Percentiles rank a stretch among this genome's conserved stretches.
These are phyloP conservation scores for Nymphalis io DNA, from an alignment of 1,140 invertebrate species.

Conservation along the genomic window DNA sequence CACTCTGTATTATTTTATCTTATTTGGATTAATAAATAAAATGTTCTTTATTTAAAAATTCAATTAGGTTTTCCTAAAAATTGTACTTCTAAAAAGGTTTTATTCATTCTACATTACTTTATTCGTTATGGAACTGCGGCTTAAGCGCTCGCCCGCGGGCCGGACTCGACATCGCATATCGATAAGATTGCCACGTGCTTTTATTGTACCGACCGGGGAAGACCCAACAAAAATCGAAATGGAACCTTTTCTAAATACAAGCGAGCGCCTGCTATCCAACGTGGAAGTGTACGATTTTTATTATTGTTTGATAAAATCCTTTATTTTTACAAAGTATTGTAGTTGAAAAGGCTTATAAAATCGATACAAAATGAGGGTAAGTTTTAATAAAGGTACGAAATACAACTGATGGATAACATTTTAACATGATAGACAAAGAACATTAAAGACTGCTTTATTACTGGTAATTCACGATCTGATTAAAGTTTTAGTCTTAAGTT, in stretches of 20 bases:
- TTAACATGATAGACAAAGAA: no score
- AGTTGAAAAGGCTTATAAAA: background rate
- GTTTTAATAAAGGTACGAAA: background rate
- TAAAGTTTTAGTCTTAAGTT: no score
- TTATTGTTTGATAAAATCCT: conserved; percentile 11
- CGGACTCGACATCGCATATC: conserved; percentile 62
- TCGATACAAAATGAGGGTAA: background rate
- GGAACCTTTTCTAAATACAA: conserved; percentile 47
- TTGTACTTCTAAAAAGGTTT: conserved; percentile 22
- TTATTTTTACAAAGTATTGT: conserved; percentile 2
- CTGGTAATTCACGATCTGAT: no score
- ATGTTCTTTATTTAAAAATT: conserved; percentile 2
- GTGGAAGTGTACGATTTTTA: conserved; percentile 17
- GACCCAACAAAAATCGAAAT: conserved; percentile 50
- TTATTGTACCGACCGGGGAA: conserved; percentile 60
- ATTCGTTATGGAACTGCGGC: conserved; percentile 37
- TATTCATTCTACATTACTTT: conserved; percentile 28
- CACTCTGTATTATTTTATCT: background rate
- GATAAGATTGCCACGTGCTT: conserved; percentile 63
- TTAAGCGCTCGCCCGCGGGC: conserved; percentile 41
- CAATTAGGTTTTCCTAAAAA: background rate
- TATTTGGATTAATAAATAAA: background rate
- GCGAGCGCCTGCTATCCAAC: conserved; percentile 11
- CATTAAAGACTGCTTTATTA: no score
- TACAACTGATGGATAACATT: no score